These are phyloP conservation scores for Cyphomyrus discorhynchus DNA, from an alignment of 2,113 vertebrate species.

Conservation along the genomic window DNA sequence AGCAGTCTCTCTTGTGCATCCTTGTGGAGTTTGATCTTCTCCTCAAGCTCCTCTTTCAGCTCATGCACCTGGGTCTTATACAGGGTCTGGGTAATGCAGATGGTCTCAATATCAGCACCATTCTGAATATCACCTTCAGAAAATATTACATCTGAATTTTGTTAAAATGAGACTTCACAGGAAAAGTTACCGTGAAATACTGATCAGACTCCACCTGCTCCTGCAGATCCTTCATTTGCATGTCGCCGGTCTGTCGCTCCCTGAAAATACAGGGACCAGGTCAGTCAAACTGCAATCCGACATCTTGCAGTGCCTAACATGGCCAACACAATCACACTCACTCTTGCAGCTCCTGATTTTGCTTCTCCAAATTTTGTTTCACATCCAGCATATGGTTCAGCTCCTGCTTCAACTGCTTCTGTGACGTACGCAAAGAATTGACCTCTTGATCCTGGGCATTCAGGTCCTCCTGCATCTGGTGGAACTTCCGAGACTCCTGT, in stretches of 20 bases:
- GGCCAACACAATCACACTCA: conserved; percentile 44
- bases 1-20: conserved; percentile 76
- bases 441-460: conserved; percentile 87
- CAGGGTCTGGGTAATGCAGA: conserved; percentile 66
- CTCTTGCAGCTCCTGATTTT: conserved; percentile 85
- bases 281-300: not conserved
- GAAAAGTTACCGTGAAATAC: conserved; percentile 78
- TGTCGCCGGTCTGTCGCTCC: conserved; percentile 82
- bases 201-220: conserved; percentile 92
- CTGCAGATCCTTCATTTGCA: conserved; percentile 88
- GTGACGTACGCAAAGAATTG: conserved; percentile 75
- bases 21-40: conserved; percentile 78
- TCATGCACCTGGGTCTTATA: conserved; percentile 94
- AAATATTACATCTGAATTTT: not conserved
- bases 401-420: conserved; percentile 93
- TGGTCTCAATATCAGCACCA: not conserved
- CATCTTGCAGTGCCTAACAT: too few relatives aligned
- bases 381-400: conserved; percentile 86
- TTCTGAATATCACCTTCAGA: not conserved
- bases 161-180: not conserved
- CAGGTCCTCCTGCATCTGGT: conserved; percentile 79
- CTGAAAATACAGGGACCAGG: conserved; percentile 55
- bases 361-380: conserved; percentile 83
- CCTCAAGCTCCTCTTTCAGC: conserved; percentile 84
- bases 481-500: conserved; percentile 82